Conservation (phyloP, 2,797 vertebrate species). For the Chelon auratus region DNA sequence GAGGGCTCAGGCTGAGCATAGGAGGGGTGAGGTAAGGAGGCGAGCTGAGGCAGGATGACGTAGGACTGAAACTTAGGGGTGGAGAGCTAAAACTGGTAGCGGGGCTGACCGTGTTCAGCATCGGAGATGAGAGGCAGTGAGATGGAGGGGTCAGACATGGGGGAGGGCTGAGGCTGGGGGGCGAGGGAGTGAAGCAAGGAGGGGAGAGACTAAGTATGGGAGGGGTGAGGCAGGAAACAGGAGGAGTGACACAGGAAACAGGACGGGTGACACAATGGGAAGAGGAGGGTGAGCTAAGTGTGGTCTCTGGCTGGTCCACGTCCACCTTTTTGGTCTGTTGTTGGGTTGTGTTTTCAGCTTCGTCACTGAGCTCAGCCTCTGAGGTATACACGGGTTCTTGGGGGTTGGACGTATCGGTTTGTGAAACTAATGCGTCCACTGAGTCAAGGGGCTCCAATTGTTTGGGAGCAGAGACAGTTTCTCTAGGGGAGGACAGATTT, state of each 20-base stretch:
- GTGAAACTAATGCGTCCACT: slow-evolving; percentile 20
- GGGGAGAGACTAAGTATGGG: slow-evolving; percentile 71
- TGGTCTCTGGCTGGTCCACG: slow-evolving; percentile 47
- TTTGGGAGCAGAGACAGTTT: slow-evolving; percentile 41
- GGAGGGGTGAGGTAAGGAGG: slow-evolving; percentile 81
- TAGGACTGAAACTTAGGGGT: slow-evolving; percentile 74
- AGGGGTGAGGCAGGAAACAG: slow-evolving; percentile 57
- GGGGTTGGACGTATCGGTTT: slow-evolving; percentile 5
- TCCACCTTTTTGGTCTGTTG: slow-evolving; percentile 28
- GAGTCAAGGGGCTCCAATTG: slow-evolving; percentile 49
- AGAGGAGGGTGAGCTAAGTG: slow-evolving; percentile 31
- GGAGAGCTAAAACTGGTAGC: slow-evolving; percentile 70
- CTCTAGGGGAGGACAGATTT: slow-evolving; percentile 26
- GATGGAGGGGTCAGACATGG: slow-evolving; percentile 71
- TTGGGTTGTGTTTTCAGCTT: slow-evolving; percentile 44
- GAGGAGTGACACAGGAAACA: slow-evolving; percentile 49
- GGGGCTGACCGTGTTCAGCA: slow-evolving; percentile 53
- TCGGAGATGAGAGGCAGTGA: slow-evolving; percentile 55
- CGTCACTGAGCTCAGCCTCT: slow-evolving; percentile 55
- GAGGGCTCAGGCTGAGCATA: slow-evolving; percentile 77
- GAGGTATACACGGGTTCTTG: slow-evolving; percentile 51
- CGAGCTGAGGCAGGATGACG: slow-evolving; percentile 78
- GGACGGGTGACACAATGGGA: slow-evolving; percentile 51
- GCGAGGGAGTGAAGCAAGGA: slow-evolving; percentile 59
- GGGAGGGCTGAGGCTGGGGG: slow-evolving; percentile 71